phyloP scores from a whole-genome alignment of 2,113 vertebrate genomes.

The Chaenogobius annularis region DNA sequence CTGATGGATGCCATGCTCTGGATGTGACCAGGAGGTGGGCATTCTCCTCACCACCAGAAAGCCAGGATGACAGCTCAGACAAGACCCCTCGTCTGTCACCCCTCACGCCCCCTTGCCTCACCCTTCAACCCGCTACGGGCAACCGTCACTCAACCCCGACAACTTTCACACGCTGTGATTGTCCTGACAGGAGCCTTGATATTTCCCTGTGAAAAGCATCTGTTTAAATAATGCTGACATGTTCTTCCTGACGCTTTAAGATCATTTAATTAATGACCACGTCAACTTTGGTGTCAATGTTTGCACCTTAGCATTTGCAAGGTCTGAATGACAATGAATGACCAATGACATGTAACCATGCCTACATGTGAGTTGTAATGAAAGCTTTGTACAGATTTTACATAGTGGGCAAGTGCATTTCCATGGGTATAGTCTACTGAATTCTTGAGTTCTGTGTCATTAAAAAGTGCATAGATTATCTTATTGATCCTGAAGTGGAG shows the following conservation, averaged over 20 bases:
- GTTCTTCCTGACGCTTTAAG: neutral
- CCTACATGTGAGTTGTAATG: no score
- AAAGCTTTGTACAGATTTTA: no score
- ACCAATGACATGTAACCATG: no score
- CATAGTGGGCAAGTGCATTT: no score
- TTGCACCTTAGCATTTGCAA: neutral
- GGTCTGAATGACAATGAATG: neutral
- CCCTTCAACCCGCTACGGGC: slow-evolving; percentile 31
- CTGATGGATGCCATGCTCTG: slow-evolving; percentile 6
- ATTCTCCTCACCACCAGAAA: slow-evolving; percentile 24
- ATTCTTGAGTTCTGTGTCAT: no score
- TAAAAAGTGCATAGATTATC: no score
- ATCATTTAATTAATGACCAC: neutral
- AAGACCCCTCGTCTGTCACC: slow-evolving; percentile 18
- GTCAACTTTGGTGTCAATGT: neutral
- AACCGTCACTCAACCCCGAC: slow-evolving; percentile 36
- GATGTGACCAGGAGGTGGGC: slow-evolving; percentile 47
- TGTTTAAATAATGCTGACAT: neutral
- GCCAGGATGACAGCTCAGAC: slow-evolving; percentile 65
- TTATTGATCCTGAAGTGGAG: no score
- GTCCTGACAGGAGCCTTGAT: neutral
- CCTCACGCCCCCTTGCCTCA: slow-evolving; percentile 14
- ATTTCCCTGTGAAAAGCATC: neutral
- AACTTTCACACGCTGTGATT: neutral
- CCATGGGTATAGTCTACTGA: no score